Conservation (phyloP, 2,113 vertebrate genomes). For the Rhynchomys soricoides region DNA sequence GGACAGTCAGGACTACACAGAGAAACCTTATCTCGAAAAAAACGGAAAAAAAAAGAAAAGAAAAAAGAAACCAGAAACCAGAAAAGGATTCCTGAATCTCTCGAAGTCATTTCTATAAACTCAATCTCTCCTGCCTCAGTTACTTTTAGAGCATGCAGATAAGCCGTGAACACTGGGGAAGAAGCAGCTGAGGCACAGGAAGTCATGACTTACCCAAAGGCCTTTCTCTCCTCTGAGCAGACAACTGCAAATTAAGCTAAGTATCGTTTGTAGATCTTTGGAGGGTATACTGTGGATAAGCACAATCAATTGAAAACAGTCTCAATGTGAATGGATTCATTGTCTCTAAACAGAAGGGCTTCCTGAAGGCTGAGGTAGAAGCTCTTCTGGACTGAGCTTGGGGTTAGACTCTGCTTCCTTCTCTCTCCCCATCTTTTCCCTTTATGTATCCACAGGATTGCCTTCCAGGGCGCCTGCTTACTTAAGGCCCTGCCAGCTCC, state of each 20-base stretch:
- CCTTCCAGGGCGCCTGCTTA: background rate
- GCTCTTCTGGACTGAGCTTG: background rate
- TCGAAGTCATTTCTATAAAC: background rate
- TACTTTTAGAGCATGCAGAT: background rate
- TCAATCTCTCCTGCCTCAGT: background rate
- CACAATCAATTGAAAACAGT: background rate
- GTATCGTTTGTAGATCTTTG: background rate
- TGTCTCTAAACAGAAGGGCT: background rate
- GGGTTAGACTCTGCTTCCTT: background rate
- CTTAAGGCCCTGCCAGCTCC: background rate
- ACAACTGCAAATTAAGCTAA: background rate
- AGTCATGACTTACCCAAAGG: background rate
- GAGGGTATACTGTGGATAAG: background rate
- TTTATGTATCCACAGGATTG: background rate
- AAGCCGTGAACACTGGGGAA: background rate
- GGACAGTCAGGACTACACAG: too few relatives aligned
- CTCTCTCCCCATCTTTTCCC: background rate
- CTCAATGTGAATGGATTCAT: background rate
- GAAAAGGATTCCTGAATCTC: background rate
- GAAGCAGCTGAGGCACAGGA: background rate
- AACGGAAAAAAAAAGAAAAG: too few relatives aligned
- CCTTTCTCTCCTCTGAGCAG: background rate
- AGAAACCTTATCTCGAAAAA: too few relatives aligned
- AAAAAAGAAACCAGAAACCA: too few relatives aligned
- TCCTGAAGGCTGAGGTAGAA: background rate